Evolutionary conservation across 2,888 invertebrate species (phyloP).

Genomic region (Falcaria lacertinaria): DNA sequence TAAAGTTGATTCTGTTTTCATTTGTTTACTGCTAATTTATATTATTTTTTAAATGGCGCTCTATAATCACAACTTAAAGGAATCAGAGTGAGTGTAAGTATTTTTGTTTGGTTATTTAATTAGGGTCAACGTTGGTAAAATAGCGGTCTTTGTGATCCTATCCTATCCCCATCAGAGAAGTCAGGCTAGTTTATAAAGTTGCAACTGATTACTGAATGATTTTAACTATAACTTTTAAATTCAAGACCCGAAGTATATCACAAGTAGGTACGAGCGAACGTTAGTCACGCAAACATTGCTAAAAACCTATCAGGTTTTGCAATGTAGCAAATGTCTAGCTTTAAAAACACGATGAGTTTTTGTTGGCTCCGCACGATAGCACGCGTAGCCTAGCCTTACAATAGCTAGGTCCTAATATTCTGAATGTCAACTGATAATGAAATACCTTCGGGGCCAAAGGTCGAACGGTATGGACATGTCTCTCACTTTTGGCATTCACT

Average conservation of each 20-base stretch:
- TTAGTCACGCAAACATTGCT: background rate
- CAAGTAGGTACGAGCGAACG: background rate
- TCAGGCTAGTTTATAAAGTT: too few species aligned
- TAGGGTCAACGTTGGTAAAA: too few species aligned
- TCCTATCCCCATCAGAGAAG: too few species aligned
- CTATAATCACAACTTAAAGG: too few species aligned
- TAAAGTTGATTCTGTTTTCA: too few species aligned
- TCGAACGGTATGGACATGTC: background rate
- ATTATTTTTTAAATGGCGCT: too few species aligned
- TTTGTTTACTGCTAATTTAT: too few species aligned
- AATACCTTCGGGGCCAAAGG: background rate
- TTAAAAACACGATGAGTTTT: background rate
- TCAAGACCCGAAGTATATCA: too few species aligned
- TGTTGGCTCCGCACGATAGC: background rate
- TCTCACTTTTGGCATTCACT: slow-evolving; percentile 1
- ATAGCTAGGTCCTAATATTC: background rate
- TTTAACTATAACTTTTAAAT: background rate
- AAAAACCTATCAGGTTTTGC: background rate
- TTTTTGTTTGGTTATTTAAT: too few species aligned
- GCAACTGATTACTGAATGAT: too few species aligned
- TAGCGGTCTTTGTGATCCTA: too few species aligned
- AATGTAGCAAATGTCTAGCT: background rate
- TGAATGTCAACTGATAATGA: slow-evolving; percentile 3
- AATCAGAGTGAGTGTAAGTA: too few species aligned
- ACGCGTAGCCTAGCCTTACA: background rate